Evolutionary conservation across 2,113 vertebrate genomes (phyloP), one percentile per base, ranked within the genome.

Genomic region (Scartelaos histophorus): DNA sequence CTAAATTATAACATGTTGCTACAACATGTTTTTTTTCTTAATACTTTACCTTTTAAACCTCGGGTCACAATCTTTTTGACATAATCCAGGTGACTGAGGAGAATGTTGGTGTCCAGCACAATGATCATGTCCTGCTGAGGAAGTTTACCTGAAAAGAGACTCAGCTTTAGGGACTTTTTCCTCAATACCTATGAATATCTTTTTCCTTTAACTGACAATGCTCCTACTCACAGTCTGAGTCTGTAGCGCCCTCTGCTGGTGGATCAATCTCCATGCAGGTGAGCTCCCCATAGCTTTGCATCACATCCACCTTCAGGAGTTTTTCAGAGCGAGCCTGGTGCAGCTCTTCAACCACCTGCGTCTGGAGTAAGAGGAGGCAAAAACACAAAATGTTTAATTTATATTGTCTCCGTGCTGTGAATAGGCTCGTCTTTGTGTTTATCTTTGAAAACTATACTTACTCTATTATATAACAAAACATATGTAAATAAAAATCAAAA

Each of bases 31-130:
- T 5, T 5, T 43, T 43, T n/a, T 54, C 5, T 58, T 38, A 19
- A 19, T 62, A 19, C 13, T 43, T 62, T 85, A 98, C 97, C 96
- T 94, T 93, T 90, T 57, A 97, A 91, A 79, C 95, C 94, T 66
- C 86, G 91, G 72, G 90, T 92, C 81, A 80, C 92, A 67, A 97
- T 93, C 82, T 88, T 93, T 83, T 89, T 95, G 80, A 98, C 91
- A 87, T 96, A 96, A 64, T 94, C 94, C 76, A 98, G 92, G 84
- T 99, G 95, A 91, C 95, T 97, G 77, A 98, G 95, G 77, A 98
- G 93, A 87, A 99, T 91, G 87, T 98, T 98, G 77, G 97, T 99
- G 85, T 99, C 97, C 78, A 99, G 89, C 75, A 98, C 93, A 70
- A 98, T 91, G 29, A 98, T 80, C 0, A 96, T 85, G 56, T 91